Conservation (phyloP, 2,888 invertebrate genomes). For the Chromoteleia sp. region DNA sequence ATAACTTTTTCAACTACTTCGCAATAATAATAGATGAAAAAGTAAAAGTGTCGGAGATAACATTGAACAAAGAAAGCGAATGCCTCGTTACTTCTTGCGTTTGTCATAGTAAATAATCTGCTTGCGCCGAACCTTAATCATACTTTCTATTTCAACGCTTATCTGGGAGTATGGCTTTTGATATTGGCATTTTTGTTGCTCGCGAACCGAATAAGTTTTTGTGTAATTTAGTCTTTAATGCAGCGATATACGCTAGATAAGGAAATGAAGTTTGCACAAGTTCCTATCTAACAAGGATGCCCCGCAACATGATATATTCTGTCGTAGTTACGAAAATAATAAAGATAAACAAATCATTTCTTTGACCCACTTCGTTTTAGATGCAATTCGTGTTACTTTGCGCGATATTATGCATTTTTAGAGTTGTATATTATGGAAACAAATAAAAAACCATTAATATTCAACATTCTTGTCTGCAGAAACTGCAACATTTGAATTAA, state of each 20-base stretch:
- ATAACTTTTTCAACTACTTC: constrained; percentile 26
- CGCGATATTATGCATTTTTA: too few species aligned
- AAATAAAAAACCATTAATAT: neutral
- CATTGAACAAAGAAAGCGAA: constrained; percentile 29
- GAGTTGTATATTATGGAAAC: too few species aligned
- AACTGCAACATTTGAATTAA: too few species aligned
- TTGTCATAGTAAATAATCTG: constrained; percentile 30
- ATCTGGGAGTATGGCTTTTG: constrained; percentile 27
- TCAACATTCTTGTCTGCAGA: neutral
- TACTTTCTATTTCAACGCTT: constrained; percentile 57
- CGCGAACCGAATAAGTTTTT: constrained; percentile 34
- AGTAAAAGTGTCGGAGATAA: constrained; percentile 25
- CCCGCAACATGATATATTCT: constrained; percentile 40
- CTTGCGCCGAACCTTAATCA: constrained; percentile 46
- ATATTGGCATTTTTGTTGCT: constrained; percentile 52
- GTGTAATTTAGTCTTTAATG: constrained; percentile 25
- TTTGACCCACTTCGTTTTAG: constrained; percentile 73
- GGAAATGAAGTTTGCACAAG: constrained; percentile 48
- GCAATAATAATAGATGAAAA: constrained; percentile 13
- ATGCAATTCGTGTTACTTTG: constrained; percentile 6
- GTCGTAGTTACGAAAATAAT: constrained; percentile 32
- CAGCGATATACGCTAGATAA: constrained; percentile 41
- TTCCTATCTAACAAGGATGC: constrained; percentile 64
- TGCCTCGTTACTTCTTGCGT: constrained; percentile 21
- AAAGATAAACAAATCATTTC: constrained; percentile 75